These are phyloP conservation scores for Cyprinodon tularosa DNA, from an alignment of 2,113 vertebrate species.

Conservation along the genomic window DNA sequence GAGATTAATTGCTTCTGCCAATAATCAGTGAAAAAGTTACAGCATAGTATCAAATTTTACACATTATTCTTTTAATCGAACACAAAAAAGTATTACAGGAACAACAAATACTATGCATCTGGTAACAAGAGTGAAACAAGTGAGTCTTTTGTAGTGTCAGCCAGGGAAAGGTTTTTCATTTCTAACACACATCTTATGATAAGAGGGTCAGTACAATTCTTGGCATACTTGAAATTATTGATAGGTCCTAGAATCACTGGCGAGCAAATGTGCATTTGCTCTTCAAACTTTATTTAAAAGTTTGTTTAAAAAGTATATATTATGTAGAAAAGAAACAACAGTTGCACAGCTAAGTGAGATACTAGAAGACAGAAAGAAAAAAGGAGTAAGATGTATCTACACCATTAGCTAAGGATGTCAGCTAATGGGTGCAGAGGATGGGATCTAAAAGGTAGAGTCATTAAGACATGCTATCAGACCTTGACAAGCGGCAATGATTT, in stretches of 20 bases:
- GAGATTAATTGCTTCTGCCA: too few species aligned
- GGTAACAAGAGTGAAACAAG: not conserved
- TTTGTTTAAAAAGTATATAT: too few species aligned
- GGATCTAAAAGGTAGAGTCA: conserved; percentile 65
- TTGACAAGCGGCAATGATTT: conserved; percentile 52
- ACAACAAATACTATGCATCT: not conserved
- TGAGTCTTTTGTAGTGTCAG: not conserved
- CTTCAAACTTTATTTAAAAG: not conserved
- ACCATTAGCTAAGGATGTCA: conserved; percentile 46
- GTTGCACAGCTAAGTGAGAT: conserved; percentile 18
- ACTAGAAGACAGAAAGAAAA: not conserved
- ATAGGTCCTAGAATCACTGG: not conserved
- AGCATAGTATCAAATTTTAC: not conserved
- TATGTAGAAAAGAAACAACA: not conserved
- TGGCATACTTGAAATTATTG: not conserved
- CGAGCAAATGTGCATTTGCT: not conserved
- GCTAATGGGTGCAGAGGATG: conserved; percentile 60
- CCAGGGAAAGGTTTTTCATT: not conserved
- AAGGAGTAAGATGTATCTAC: conserved; percentile 10
- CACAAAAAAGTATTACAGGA: not conserved
- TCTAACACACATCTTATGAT: not conserved
- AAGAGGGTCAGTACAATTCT: not conserved
- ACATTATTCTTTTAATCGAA: not conserved
- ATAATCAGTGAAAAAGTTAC: not conserved
- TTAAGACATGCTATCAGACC: conserved; percentile 41